A percentile compares a stretch with the other conserved stretches of the same genome.
phyloP scores from a whole-genome alignment of 2,797 vertebrate genomes.

The Selene dorsalis region DNA sequence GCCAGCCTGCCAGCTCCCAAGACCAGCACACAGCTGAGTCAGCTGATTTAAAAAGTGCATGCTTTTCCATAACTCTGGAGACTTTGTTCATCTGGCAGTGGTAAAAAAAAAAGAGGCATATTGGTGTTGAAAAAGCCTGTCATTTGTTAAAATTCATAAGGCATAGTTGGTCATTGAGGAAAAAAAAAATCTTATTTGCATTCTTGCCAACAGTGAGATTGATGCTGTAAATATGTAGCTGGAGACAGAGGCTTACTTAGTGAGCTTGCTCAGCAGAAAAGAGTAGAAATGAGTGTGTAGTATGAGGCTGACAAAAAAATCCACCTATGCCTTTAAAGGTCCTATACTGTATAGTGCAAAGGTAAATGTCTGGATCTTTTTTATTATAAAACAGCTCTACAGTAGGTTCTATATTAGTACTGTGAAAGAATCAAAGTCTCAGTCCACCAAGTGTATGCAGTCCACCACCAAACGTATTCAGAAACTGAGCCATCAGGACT shows the following conservation, averaged over 20 bases:
- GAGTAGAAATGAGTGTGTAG: background rate
- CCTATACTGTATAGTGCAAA: no score
- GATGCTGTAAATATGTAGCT: background rate
- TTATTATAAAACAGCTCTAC: no score
- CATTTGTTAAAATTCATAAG: background rate
- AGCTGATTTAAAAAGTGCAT: slow-evolving; percentile 20
- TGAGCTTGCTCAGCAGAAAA: slow-evolving; percentile 2
- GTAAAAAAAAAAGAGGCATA: no score
- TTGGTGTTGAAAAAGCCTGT: background rate
- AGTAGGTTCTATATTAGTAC: no score
- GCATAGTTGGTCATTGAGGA: background rate
- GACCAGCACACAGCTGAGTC: slow-evolving; percentile 31
- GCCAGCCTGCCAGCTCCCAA: background rate
- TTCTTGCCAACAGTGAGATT: background rate
- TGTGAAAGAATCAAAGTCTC: no score
- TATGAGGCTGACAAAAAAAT: no score
- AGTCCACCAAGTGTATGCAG: no score
- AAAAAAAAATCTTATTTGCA: background rate
- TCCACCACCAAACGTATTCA: no score
- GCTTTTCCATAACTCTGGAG: slow-evolving; percentile 7
- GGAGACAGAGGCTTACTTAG: background rate
- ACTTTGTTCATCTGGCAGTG: background rate
- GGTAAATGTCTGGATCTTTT: no score
- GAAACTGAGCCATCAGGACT: no score
- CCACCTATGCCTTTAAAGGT: no score